Conservation (phyloP, 1,140 invertebrate genomes). For the Sipha flava region DNA sequence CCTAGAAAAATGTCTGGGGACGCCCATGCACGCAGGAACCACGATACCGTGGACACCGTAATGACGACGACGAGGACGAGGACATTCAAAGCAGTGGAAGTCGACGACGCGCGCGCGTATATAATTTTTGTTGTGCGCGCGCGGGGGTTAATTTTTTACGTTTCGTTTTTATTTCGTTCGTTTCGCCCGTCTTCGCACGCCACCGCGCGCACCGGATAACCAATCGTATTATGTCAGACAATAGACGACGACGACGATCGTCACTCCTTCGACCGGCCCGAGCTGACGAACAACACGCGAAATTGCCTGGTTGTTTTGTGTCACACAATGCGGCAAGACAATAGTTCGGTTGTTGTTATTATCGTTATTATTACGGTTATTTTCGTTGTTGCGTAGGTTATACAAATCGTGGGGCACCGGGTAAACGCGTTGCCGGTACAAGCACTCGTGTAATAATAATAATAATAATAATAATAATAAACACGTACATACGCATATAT, state of each 20-base stretch:
- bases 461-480: too few species aligned
- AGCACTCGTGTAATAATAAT: too few species aligned
- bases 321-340: conserved; percentile 11
- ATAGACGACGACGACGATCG: neutral
- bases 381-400: neutral
- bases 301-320: conserved; percentile 16
- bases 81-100: conserved; percentile 4
- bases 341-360: neutral
- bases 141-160: too few species aligned
- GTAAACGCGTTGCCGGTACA: too few species aligned
- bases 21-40: neutral
- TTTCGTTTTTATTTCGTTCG: neutral
- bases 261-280: neutral
- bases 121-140: neutral
- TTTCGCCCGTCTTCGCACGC: conserved; percentile 7
- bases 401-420: too few species aligned
- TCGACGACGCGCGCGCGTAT: neutral
- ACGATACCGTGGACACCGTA: conserved; percentile 7
- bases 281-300: neutral
- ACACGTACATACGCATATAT: too few species aligned
- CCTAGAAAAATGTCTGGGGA: too few species aligned
- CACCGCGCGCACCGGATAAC: conserved; percentile 8
- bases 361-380: neutral
- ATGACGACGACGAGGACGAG: neutral
- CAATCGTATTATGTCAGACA: neutral